These are phyloP conservation scores for Syngnathus scovelli DNA, from an alignment of 2,113 vertebrate genomes.

Conservation along the genomic window DNA sequence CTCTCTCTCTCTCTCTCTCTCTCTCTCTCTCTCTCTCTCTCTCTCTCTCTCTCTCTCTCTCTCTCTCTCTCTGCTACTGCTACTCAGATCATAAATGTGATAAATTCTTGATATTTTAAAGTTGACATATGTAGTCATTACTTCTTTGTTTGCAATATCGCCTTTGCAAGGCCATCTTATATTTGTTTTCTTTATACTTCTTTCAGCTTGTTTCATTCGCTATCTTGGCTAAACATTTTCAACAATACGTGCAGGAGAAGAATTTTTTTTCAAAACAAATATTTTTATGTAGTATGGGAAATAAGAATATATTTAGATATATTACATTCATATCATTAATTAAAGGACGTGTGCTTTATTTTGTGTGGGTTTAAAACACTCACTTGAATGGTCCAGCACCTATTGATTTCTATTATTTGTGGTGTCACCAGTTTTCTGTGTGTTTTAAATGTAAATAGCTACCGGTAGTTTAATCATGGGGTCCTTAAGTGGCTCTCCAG, in stretches of 20 bases:
- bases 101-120: neutral
- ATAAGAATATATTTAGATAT: neutral
- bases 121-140: neutral
- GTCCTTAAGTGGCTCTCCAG: conserved; percentile 21
- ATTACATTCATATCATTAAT: neutral
- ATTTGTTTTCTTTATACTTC: neutral
- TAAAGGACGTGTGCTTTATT: neutral
- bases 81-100: neutral
- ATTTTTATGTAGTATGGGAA: neutral
- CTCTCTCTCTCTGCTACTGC: neutral
- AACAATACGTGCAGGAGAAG: no score
- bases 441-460: conserved; percentile 11
- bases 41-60: no score
- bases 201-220: no score
- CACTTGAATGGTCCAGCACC: neutral
- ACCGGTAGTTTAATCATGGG: neutral
- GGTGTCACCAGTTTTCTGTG: conserved; percentile 13
- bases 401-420: neutral
- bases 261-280: neutral
- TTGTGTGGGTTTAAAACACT: neutral
- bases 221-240: neutral
- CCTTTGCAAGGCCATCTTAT: neutral
- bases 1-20: no score
- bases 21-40: no score
- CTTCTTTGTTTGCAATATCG: neutral